A percentile compares a stretch with the other conserved stretches of the same genome.
Evolutionary conservation across 2,888 invertebrate genomes (phyloP).

Genomic region (Galeruca laticollis): DNA sequence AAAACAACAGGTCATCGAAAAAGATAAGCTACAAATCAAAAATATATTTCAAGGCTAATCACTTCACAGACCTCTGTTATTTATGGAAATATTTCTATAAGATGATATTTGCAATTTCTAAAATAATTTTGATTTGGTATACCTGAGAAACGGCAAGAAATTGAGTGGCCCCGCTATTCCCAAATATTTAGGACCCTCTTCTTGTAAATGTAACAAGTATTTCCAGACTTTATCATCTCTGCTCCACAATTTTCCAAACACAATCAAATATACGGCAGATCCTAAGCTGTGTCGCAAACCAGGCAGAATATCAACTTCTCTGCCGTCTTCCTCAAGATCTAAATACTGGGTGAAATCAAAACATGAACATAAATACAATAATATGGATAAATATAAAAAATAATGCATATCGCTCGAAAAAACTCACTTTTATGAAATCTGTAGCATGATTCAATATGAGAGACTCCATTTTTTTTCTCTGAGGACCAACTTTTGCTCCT

Average conservation of each 20-base stretch:
- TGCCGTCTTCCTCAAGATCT: conserved; percentile 32
- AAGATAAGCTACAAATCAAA: no score
- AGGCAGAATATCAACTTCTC: conserved; percentile 68
- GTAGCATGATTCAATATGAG: conserved; percentile 74
- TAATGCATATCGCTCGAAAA: no score
- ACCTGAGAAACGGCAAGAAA: conserved; percentile 76
- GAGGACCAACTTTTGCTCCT: conserved; percentile 75
- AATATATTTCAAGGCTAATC: no score
- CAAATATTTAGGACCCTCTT: conserved; percentile 85
- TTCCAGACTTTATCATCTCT: conserved; percentile 80
- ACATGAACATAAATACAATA: background rate
- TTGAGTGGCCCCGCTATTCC: conserved; percentile 87
- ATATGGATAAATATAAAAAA: no score
- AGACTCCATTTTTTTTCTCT: conserved; percentile 73
- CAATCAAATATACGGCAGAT: conserved; percentile 80
- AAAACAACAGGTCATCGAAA: background rate
- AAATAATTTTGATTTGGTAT: background rate
- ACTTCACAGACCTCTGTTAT: no score
- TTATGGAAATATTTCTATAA: no score
- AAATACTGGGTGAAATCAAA: conserved; percentile 47
- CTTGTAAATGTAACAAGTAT: conserved; percentile 82
- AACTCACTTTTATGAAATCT: conserved; percentile 72
- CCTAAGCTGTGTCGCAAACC: conserved; percentile 80
- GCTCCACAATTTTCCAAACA: conserved; percentile 81
- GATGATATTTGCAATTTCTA: background rate